Evolutionary conservation across 2,888 invertebrate species (phyloP), one percentile per base, ranked within the genome.

Genomic region (Quadriops clusia): DNA sequence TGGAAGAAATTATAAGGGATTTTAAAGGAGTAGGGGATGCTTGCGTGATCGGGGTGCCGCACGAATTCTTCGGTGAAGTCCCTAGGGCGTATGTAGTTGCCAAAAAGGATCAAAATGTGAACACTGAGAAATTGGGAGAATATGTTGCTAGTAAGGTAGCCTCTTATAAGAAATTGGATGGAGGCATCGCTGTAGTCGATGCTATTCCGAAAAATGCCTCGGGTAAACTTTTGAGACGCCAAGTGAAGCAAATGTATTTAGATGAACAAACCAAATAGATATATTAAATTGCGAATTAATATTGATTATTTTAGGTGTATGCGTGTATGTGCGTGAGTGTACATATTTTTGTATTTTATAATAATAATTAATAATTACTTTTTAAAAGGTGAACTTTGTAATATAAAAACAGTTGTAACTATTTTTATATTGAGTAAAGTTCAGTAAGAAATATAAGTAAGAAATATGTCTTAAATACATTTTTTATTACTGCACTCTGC

Each of bases 11-110:
- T 5, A 50, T 86, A 1, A 67, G 78, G 34, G 67, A 70, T 17
- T 79, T 83, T 54, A 77, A 82, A 1, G 70, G 68, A 13, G 68
- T 91, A 1, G 55, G 65, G 3, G 90, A 91, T 45, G 83, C 77
- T 1, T 89, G 81, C 1, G 87, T 91, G 0, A 64, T 89, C 38
- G 86, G 86, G 1, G 57, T 81, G 12, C 74, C 77, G 1, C 74
- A 84, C 49, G 58, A 65, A 1, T 54, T 60, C 7, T 64, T 63
- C 13, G 86, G 85, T 3, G 84, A 86, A 56, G 66, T 72, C 4
- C 86, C 85, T 0, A 69, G 70, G 44, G 85, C 83, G 0, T 77
- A 76, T 40, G 61, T 86, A 2, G 72, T 79, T 0, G 45, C 64
- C 1, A 70, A 71, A 58, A 22, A 35, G 14, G 33, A 39, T 7